Base-by-base conservation (phyloP, 2,797 vertebrate genomes). In the Oryzias dopingdopingensis region DNA sequence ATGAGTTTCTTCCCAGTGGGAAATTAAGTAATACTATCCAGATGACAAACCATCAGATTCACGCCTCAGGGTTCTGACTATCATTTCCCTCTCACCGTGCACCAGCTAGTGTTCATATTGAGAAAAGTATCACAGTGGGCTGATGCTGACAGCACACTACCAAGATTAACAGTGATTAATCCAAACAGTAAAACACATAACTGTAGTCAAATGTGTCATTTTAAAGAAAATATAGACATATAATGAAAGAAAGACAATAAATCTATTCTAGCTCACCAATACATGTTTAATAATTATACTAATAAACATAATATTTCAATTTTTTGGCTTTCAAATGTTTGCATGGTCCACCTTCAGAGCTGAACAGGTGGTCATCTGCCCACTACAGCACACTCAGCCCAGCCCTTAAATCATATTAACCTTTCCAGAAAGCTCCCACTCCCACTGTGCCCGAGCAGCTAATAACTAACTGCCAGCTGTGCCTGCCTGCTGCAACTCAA, bases 11-110 rank as follows among this genome's bases (percentile, higher is more conserved):
- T 84, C 86, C 86, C 87, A 85, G 75, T 89, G 88, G 89, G 90
- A 90, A 90, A 91, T 91, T 87, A 89, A 88, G 86, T 83, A 85
- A 90, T 88, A 88, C 86, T 89, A 88, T 87, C 83, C 84, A 87
- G 87, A 91, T 90, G 90, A 93, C 86, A 87, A 90, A 91, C 84
- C 80, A 90, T 89, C 88, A 85, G 86, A 85, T 80, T 76, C 81
- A 58, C 77, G 82, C 89, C 89, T 78, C 55, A 17, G 81, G 90
- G 86, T 81, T 68, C 62, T 69, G 70, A 80, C 79, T 81, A 86
- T 89, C 85, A 86, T 88, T 89, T 90, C 62, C 75, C 74, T 76
- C 77, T 79, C 61, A 59, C 77, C 82, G 73, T 84, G 81, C 79
- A 74, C 77, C 68, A 72, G 78, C 70, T 73, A 77, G 72, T 76